phyloP scores from a whole-genome alignment of 2,888 invertebrate genomes.

The Habroteleia sp. region DNA sequence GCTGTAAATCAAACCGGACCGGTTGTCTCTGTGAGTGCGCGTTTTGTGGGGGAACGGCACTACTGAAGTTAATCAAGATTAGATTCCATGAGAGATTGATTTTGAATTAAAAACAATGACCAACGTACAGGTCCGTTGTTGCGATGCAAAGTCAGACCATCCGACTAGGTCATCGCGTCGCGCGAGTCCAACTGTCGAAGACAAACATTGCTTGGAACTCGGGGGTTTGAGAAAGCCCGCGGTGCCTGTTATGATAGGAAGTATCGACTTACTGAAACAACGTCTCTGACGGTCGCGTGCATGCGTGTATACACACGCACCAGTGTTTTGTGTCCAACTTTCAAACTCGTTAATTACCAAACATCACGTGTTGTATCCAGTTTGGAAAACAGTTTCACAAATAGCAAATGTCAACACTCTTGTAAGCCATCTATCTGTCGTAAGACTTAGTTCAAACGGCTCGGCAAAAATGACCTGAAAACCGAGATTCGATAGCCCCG shows the following conservation, averaged over 20 bases:
- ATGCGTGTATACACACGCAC: background rate
- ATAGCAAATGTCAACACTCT: constrained; percentile 2
- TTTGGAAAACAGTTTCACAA: constrained; percentile 21
- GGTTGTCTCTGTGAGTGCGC: too few relatives aligned
- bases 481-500: background rate
- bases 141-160: too few relatives aligned
- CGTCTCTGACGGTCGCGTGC: constrained; percentile 24
- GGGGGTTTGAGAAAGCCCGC: constrained; percentile 33
- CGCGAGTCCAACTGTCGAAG: too few relatives aligned
- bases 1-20: too few relatives aligned
- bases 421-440: background rate
- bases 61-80: too few relatives aligned
- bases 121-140: too few relatives aligned
- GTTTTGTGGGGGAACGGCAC: too few relatives aligned
- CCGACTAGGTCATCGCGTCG: too few relatives aligned
- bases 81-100: too few relatives aligned
- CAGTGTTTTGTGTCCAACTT: constrained; percentile 1
- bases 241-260: constrained; percentile 44
- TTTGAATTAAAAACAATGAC: too few relatives aligned
- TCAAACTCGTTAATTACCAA: constrained; percentile 18
- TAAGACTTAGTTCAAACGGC: constrained; percentile 10
- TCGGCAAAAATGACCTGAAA: constrained; percentile 13
- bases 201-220: constrained; percentile 36
- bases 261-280: constrained; percentile 55
- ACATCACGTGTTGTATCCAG: constrained; percentile 6